Percentiles rank a stretch among this genome's conserved stretches.
Evolutionary conservation across 2,113 vertebrate genomes (phyloP).

Genomic region (Chaetops frenatus): DNA sequence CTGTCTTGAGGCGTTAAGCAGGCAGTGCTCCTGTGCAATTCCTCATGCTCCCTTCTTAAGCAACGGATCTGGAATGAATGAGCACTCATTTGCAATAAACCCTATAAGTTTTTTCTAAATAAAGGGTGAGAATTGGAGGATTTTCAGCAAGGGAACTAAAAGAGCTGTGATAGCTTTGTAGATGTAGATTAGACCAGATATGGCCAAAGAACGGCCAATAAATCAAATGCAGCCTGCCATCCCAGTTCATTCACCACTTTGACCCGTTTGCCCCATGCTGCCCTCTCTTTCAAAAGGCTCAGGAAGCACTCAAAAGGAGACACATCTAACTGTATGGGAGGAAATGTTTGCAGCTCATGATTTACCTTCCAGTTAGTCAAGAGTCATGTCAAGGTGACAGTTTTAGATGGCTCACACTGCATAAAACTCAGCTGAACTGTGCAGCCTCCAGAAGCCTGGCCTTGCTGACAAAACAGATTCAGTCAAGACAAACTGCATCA

Average conservation of each 20-base stretch:
- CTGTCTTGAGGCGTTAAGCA: not conserved
- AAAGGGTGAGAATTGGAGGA: not conserved
- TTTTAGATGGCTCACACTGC: not conserved
- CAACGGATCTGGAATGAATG: not conserved
- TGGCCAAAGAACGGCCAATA: not conserved
- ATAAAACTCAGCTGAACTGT: not conserved
- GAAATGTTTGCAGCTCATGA: not conserved
- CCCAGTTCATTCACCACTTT: not conserved
- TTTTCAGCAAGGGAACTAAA: not conserved
- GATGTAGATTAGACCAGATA: not conserved
- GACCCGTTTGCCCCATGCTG: not conserved
- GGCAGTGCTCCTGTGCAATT: not conserved
- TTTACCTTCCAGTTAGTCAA: not conserved
- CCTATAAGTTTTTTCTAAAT: not conserved
- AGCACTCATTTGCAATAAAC: not conserved
- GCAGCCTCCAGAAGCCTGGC: not conserved
- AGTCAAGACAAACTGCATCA: not conserved
- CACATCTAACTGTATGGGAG: not conserved
- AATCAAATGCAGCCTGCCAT: not conserved
- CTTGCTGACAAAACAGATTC: not conserved
- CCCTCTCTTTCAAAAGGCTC: not conserved
- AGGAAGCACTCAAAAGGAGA: not conserved
- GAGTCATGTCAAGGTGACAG: not conserved
- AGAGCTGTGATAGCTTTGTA: not conserved
- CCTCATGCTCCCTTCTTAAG: not conserved